A percentile compares a stretch with the other conserved stretches of the same genome.
Evolutionary conservation across 2,113 vertebrate species (phyloP).

Genomic region (Chionis minor): DNA sequence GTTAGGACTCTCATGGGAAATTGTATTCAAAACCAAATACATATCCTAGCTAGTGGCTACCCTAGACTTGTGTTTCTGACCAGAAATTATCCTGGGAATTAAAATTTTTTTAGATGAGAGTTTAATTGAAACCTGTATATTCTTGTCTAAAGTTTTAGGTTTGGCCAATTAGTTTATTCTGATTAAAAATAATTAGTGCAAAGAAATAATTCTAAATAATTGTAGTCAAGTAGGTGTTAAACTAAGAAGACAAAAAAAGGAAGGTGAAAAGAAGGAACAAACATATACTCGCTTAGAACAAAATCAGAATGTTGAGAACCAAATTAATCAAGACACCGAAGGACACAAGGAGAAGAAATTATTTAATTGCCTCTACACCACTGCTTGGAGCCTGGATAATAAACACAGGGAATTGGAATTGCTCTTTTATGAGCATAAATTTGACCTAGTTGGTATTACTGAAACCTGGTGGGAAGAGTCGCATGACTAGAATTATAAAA

Average conservation of each 20-base stretch:
- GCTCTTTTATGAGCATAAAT: slow-evolving; percentile 34
- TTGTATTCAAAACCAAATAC: not conserved
- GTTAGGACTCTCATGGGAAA: not conserved
- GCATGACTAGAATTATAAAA: not conserved
- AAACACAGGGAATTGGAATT: slow-evolving; percentile 33
- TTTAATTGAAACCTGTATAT: not conserved
- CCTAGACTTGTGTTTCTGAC: not conserved
- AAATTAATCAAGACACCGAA: slow-evolving; percentile 44
- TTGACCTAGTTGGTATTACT: not conserved
- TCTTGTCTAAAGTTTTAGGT: not conserved
- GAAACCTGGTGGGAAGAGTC: not conserved
- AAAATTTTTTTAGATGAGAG: not conserved
- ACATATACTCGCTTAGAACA: not conserved
- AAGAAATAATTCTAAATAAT: not conserved
- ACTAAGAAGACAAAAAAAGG: not conserved
- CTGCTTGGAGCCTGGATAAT: slow-evolving; percentile 10
- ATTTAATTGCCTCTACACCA: slow-evolving; percentile 27
- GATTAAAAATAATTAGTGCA: not conserved
- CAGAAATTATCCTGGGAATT: not conserved
- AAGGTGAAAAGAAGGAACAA: not conserved
- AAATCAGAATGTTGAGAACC: not conserved
- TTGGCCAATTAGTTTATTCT: not conserved
- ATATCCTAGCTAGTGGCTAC: not conserved
- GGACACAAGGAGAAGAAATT: slow-evolving; percentile 24
- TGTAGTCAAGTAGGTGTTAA: not conserved